Base-by-base conservation (phyloP, 2,113 vertebrate genomes). In the Ia io region DNA sequence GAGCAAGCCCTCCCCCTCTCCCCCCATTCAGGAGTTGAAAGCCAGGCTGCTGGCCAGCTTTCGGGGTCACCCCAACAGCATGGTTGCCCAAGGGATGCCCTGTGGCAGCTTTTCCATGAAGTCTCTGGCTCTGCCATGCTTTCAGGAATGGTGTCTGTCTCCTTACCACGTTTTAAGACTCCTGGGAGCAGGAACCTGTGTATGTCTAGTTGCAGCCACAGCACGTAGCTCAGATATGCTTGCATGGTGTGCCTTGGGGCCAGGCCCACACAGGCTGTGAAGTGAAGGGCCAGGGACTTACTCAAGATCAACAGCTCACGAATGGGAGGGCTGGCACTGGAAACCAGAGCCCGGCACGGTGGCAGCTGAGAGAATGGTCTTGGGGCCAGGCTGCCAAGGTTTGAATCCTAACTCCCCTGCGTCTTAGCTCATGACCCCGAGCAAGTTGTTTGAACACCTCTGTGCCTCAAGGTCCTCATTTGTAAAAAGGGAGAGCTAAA, bases 351-450 rank as follows among this genome's bases (percentile, higher is more conserved):
- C 18, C 2, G 3, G 70, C 11, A 0, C 12, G 20, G 17, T 9
- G 30, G 42, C 59, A 4, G 10, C 44, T 11, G 44, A 30, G 44
- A 67, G 42, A 9, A 3, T 0, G 4, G 7, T 1, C 12, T 1
- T 47, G 18, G 2, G n/a, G 65, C 65, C 17, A 18, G 10, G 44
- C 40, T 47, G 28, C 71, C 53, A 22, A 35, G 5, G 6, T 51
- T 16, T 40, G 18, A 22, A 14, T 67, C 65, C 30, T 20, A 18
- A 22, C 42, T 44, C n/a, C 20, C 6, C 14, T 0, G 47, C 4
- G 13, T 16, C 25, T 32, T 32, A 78, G 22, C 44, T 5, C 30
- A 76, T 3, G 40, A 12, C 30, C 53, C 5, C 0, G 1, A 70
- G 18, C 22, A 67, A 10, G 23, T 28, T 3, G 1, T 28, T 44